Conservation (phyloP, 1,140 invertebrate species). For the Bombus pascuorum region DNA sequence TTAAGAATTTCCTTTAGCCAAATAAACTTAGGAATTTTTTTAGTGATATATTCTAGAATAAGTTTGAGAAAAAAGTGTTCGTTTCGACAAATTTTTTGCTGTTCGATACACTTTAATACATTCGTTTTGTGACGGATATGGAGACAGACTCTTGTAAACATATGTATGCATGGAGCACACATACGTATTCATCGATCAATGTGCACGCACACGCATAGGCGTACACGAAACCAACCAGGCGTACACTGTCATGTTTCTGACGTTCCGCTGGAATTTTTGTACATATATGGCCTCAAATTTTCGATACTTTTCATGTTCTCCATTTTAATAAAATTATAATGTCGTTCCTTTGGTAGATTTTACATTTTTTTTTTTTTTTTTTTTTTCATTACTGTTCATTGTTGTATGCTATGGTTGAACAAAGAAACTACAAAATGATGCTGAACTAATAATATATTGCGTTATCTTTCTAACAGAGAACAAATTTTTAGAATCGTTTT, state of each 20-base stretch:
- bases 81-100: background rate
- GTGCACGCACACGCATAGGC: conserved; percentile 45
- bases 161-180: conserved; percentile 24
- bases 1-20: no score
- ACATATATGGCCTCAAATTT: conserved; percentile 6
- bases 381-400: no score
- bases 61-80: background rate
- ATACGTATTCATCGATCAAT: conserved; percentile 52
- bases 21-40: background rate
- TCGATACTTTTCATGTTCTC: fast-evolving
- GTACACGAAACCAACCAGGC: conserved; percentile 48
- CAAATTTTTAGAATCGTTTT: conserved; percentile 4
- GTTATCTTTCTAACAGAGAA: background rate
- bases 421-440: background rate
- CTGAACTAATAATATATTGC: background rate
- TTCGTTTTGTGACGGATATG: conserved; percentile 9
- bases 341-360: background rate
- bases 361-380: no score
- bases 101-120: background rate
- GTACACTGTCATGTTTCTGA: conserved; percentile 48
- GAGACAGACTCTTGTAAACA: conserved; percentile 26
- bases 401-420: background rate
- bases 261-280: conserved; percentile 32
- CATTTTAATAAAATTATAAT: background rate
- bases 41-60: background rate